These are phyloP conservation scores for Drosophila setosimentum DNA, from an alignment of 2,888 invertebrate species.

Conservation along the genomic window DNA sequence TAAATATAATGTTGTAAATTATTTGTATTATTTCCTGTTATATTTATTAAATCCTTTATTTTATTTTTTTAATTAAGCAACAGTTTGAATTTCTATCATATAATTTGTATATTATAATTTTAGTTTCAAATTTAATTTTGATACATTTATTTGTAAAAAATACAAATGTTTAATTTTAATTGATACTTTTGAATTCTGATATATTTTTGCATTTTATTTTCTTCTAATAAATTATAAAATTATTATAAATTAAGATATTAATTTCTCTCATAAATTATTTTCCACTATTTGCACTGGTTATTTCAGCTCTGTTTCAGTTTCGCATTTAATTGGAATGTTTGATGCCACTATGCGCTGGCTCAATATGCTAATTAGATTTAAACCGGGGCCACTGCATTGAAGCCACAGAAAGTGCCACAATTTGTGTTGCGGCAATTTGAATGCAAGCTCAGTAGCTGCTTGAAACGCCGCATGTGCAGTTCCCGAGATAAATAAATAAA, in stretches of 20 bases:
- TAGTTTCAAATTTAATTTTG: not conserved
- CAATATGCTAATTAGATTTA: constrained; percentile 82
- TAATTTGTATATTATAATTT: no score
- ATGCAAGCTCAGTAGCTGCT: constrained; percentile 60
- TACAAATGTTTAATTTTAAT: no score
- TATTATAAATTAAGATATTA: no score
- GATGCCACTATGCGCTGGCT: constrained; percentile 40
- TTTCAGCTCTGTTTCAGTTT: not conserved
- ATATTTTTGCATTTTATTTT: no score
- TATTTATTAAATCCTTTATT: not conserved
- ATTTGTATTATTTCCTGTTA: no score
- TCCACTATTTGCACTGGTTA: not conserved
- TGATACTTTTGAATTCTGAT: no score
- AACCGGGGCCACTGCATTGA: constrained; percentile 60
- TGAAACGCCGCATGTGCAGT: constrained; percentile 38
- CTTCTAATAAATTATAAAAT: no score
- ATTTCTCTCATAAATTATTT: not conserved
- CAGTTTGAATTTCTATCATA: no score
- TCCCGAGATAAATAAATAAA: not conserved
- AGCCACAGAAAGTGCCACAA: constrained; percentile 66
- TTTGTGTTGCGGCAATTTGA: constrained; percentile 18
- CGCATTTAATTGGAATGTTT: constrained; percentile 1
- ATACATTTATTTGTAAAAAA: no score
- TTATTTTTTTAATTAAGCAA: not conserved
- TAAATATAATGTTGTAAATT: no score